Base-by-base conservation (phyloP, 2,888 invertebrate species). In the Andrena dorsata region DNA sequence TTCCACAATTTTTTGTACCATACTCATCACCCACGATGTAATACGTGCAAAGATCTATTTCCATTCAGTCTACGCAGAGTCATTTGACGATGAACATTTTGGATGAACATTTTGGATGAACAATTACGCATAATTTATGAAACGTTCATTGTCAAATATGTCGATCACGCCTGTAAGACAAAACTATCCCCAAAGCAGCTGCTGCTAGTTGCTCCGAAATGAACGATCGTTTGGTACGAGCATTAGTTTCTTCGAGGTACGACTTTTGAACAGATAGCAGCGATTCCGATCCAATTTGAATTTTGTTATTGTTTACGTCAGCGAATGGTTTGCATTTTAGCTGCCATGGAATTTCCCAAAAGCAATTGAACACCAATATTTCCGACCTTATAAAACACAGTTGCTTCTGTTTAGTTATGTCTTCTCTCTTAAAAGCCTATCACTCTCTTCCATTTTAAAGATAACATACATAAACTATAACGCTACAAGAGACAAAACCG, bases 391-490 rank as follows among this genome's bases (percentile, higher is more conserved):
- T 8, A 71, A 82, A 83, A 82, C 79, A 16, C 79, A 76, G 68
- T 72, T 79, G 75, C 74, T 71, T 78, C 71, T 49, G 71, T 69
- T 72, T 61, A 83, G 79, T 66, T 73, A 73, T 76, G 66, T 60
- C 74, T 32, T 47, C 53, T 35, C 35, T 56, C 16, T 64, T 76
- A 63, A 64, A 73, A 63, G 63, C 63, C 68, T 60, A n/a, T 66
- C 78, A 71, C 71, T 77, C 68, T 81, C 69, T 74, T 68, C 74
- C 16, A 32, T 32, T 79, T 83, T 74, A 63, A 78, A 72, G 35
- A 83, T 79, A 83, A 79, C 83, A 79, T 51, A 65, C 53, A 83
- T 79, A 82, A 53, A 83, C 83, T 82, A 79, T 83, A 79, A 82
- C 65, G 65, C 64, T 66, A 73, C 68, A 69, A 68, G 63, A 71